These are phyloP conservation scores for Falco novaeseelandiae DNA, from an alignment of 2,797 vertebrate genomes.

Conservation along the genomic window DNA sequence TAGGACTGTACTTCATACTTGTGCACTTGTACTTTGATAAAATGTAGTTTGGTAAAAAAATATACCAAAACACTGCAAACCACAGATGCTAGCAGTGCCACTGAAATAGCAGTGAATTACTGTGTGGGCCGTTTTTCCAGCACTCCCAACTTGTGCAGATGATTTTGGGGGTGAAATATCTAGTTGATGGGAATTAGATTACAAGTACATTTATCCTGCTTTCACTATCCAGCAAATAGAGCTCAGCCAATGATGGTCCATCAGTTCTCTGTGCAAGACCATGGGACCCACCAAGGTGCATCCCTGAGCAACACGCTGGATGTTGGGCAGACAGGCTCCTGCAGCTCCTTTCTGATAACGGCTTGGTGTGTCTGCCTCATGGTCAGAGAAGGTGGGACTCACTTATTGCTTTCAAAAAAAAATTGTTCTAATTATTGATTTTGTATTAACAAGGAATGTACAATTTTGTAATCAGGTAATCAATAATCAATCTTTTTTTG, in stretches of 20 bases:
- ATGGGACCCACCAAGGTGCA: rapidly evolving
- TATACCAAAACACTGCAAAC: not conserved
- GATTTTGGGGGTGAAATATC: not conserved
- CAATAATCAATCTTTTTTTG: not conserved
- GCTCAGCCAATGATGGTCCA: not conserved
- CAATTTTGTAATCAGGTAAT: not conserved
- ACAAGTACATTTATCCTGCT: not conserved
- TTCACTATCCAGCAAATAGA: not conserved
- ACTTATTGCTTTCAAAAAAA: not conserved
- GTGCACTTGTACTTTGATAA: not conserved
- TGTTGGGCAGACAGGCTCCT: not conserved
- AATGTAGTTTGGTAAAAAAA: not conserved
- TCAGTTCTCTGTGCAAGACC: not conserved
- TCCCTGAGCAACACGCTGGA: rapidly evolving
- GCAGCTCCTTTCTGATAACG: not conserved
- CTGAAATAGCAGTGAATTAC: not conserved
- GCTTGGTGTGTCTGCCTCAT: not conserved
- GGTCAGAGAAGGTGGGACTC: not conserved
- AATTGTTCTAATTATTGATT: not conserved
- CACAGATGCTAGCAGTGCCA: not conserved
- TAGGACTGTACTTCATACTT: no score
- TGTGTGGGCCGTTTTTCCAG: rapidly evolving
- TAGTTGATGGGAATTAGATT: not conserved
- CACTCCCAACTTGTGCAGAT: not conserved
- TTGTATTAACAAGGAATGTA: not conserved